Conservation (phyloP, 2,888 invertebrate species). For the Diogma glabrata region DNA sequence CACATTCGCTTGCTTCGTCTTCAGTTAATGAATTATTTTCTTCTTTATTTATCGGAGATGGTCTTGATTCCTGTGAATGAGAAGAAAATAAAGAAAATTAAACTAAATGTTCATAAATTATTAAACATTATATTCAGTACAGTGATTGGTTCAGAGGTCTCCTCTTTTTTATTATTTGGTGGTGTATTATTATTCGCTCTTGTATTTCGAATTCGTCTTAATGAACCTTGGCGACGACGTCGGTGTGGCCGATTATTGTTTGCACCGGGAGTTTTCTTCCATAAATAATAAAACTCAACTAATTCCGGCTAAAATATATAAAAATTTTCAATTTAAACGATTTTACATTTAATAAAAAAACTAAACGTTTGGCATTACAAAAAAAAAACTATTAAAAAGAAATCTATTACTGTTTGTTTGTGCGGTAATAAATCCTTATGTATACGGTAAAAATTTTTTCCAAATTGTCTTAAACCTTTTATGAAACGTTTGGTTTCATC, state of each 20-base stretch:
- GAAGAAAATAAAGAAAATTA: slow-evolving; percentile 4
- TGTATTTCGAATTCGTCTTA: slow-evolving; percentile 78
- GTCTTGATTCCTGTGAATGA: slow-evolving; percentile 38
- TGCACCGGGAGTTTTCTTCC: slow-evolving; percentile 99
- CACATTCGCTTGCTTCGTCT: slow-evolving; percentile 89
- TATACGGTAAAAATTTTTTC: slow-evolving; percentile 98
- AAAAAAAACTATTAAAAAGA: slow-evolving; percentile 11
- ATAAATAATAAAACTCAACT: slow-evolving; percentile 97
- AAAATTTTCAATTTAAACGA: background rate
- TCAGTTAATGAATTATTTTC: slow-evolving; percentile 73
- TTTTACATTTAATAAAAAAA: no score
- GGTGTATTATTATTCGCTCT: slow-evolving; percentile 57
- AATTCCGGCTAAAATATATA: slow-evolving; percentile 60
- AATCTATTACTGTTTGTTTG: slow-evolving; percentile 74
- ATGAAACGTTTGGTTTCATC: slow-evolving; percentile 98
- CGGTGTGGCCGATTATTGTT: slow-evolving; percentile 92
- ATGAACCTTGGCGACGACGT: slow-evolving; percentile 73
- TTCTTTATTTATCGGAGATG: slow-evolving; percentile 57
- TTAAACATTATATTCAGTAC: background rate
- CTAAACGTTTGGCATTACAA: slow-evolving; percentile 6
- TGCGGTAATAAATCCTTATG: slow-evolving; percentile 91
- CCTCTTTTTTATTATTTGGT: slow-evolving; percentile 65
- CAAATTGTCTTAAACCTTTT: slow-evolving; percentile 94
- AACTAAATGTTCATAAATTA: background rate
- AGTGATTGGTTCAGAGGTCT: slow-evolving; percentile 46